phyloP scores from a whole-genome alignment of 1,140 invertebrate genomes.

The Hyposmocoma kahamanoa region DNA sequence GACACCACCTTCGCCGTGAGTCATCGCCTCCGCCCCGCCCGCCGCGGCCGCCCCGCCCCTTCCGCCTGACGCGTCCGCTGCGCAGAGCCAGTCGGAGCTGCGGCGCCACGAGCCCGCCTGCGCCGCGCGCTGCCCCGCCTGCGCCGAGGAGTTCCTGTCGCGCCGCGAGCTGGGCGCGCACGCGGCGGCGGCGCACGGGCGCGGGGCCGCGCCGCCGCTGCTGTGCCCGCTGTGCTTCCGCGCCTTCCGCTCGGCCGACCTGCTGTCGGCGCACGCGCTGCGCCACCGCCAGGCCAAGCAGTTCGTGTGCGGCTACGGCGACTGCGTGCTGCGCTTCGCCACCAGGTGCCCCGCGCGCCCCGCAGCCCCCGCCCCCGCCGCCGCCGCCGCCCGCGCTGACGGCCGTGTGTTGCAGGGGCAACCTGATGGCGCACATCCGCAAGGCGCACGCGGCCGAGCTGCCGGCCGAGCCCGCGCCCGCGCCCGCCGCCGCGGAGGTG shows the following conservation, averaged over 20 bases:
- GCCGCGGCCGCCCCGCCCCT: not conserved
- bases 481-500: slow-evolving; percentile 9
- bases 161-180: slow-evolving; percentile 32
- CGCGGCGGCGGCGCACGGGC: slow-evolving; percentile 21
- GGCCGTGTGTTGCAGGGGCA: slow-evolving; percentile 14
- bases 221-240: slow-evolving; percentile 42
- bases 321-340: slow-evolving; percentile 52
- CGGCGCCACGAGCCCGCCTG: slow-evolving; percentile 32
- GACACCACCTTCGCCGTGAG: slow-evolving; percentile 27
- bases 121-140: slow-evolving; percentile 29
- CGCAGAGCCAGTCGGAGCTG: slow-evolving; percentile 21
- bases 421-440: slow-evolving; percentile 51
- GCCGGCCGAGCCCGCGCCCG: slow-evolving; percentile 4
- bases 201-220: slow-evolving; percentile 12
- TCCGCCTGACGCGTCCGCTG: slow-evolving; percentile 5
- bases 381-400: not conserved
- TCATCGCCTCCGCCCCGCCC: not conserved
- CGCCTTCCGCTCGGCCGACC: slow-evolving; percentile 13
- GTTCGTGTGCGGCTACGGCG: slow-evolving; percentile 54
- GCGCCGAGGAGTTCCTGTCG: slow-evolving; percentile 18
- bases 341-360: slow-evolving; percentile 21
- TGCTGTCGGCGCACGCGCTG: slow-evolving; percentile 35
- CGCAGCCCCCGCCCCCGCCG: too few species aligned
- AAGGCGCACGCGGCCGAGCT: slow-evolving; percentile 32
- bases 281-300: slow-evolving; percentile 43